Percentiles rank a stretch among this genome's conserved stretches.
Conservation (phyloP, 2,113 vertebrate genomes). For the Macquaria australasica region DNA sequence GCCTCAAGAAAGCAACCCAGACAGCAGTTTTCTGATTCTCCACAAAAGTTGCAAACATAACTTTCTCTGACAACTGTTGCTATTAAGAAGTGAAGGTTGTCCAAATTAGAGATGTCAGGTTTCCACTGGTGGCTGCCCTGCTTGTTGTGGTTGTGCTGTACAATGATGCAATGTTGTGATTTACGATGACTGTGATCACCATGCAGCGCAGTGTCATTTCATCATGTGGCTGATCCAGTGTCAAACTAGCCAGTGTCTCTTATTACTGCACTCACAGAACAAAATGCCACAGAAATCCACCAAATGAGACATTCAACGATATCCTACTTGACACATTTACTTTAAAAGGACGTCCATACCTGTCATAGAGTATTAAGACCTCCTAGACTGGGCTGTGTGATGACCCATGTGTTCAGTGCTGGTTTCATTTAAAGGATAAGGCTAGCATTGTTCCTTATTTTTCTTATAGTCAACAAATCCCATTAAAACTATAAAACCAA, state of each 20-base stretch:
- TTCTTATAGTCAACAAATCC: not conserved
- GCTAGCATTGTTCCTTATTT: too few relatives aligned
- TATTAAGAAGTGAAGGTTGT: not conserved
- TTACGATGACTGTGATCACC: not conserved
- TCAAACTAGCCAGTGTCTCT: not conserved
- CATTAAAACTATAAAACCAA: not conserved
- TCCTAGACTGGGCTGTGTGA: not conserved
- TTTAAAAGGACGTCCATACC: not conserved
- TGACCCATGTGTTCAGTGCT: not conserved
- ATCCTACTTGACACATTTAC: not conserved
- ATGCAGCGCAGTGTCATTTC: not conserved
- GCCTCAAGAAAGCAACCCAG: not conserved
- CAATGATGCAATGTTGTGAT: constrained; percentile 4
- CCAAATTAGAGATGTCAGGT: not conserved
- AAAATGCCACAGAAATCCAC: not conserved
- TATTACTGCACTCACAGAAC: not conserved
- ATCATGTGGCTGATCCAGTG: not conserved
- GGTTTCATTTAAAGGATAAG: not conserved
- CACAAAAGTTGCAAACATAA: not conserved
- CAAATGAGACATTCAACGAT: not conserved
- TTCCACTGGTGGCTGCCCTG: not conserved
- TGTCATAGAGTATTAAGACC: not conserved
- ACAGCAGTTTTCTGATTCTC: not conserved
- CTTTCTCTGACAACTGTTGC: not conserved
- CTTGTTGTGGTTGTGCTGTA: not conserved